A percentile compares a stretch with the other conserved stretches of the same genome.
Evolutionary conservation across 2,113 vertebrate genomes (phyloP).

Genomic region (Acrocephalus kingi): DNA sequence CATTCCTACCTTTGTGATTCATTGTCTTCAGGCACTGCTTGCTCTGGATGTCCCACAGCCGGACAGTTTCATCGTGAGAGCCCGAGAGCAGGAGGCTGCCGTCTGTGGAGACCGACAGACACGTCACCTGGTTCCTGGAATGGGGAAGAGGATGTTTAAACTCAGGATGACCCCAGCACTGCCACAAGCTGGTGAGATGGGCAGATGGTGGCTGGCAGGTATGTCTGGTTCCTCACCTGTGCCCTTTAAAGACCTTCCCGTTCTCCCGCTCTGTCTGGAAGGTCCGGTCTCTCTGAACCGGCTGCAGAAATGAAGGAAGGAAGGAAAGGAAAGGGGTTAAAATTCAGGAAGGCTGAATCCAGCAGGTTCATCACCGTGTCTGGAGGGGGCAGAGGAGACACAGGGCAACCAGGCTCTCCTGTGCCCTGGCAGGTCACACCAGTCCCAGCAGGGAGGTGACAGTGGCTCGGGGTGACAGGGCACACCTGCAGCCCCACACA

Average conservation of each 20-base stretch:
- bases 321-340: not conserved
- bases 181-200: not conserved
- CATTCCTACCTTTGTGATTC: constrained; percentile 86
- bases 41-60: constrained; percentile 95
- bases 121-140: constrained; percentile 90
- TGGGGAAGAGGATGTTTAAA: not conserved
- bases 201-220: not conserved
- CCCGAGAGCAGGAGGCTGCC: constrained; percentile 90
- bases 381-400: not conserved
- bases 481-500: not conserved
- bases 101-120: constrained; percentile 91
- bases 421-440: not conserved
- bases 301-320: constrained; percentile 69
- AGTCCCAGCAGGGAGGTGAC: not conserved
- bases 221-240: constrained; percentile 78
- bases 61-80: constrained; percentile 90
- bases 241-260: constrained; percentile 90
- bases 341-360: not conserved
- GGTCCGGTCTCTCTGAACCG: constrained; percentile 81
- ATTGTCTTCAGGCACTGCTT: constrained; percentile 90
- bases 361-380: not conserved
- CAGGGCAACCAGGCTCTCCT: not conserved
- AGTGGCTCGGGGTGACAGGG: not conserved
- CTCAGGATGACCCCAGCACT: not conserved
- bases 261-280: constrained; percentile 86